phyloP scores from a whole-genome alignment of 1,140 invertebrate species.

The Diuraphis noxia region DNA sequence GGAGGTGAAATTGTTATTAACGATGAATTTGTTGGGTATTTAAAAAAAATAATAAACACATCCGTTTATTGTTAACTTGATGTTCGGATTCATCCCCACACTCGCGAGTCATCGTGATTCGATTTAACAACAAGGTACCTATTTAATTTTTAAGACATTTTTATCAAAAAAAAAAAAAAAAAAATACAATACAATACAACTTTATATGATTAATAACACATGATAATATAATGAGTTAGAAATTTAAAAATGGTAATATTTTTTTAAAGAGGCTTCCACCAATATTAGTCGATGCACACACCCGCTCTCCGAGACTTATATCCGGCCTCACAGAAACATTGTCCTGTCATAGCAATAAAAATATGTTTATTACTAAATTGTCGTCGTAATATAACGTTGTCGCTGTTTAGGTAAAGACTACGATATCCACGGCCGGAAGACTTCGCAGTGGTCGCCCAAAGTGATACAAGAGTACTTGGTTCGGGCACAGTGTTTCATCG shows the following conservation, averaged over 20 bases:
- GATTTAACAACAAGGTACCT: too few species aligned
- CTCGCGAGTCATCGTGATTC: too few species aligned
- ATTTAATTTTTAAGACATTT: too few species aligned
- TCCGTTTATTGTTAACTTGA: too few species aligned
- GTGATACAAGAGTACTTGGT: constrained; percentile 72
- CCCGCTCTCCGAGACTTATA: neutral
- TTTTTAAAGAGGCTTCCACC: neutral
- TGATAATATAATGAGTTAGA: too few species aligned
- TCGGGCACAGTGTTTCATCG: constrained; percentile 81
- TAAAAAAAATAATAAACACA: too few species aligned
- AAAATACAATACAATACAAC: too few species aligned
- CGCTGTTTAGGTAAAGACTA: constrained; percentile 68
- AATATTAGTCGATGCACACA: neutral
- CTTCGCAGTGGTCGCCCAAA: constrained; percentile 83
- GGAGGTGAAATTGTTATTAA: neutral
- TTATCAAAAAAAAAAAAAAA: too few species aligned
- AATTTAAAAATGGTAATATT: neutral
- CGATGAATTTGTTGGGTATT: neutral
- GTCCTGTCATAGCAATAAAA: neutral
- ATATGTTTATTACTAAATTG: neutral
- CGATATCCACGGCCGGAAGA: constrained; percentile 72
- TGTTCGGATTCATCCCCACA: too few species aligned
- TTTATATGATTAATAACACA: too few species aligned
- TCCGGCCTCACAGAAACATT: neutral
- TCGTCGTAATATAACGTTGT: neutral